Percentiles rank a stretch among this genome's conserved stretches.
phyloP scores from a whole-genome alignment of 2,888 invertebrate species.

The Himalopsyche kuldschensis region DNA sequence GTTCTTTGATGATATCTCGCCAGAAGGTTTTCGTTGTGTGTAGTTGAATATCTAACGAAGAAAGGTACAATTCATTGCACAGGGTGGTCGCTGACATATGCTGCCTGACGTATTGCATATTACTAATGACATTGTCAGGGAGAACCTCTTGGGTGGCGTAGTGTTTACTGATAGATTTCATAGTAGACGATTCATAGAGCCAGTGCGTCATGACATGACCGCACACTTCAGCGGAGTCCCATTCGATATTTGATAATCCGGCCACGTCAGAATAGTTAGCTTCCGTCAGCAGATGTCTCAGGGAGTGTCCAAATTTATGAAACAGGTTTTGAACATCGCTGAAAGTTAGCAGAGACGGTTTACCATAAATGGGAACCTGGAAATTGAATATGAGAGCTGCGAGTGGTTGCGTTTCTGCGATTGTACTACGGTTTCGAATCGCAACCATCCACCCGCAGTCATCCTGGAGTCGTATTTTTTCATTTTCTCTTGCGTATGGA shows the following conservation, averaged over 20 bases:
- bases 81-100: conserved; percentile 81
- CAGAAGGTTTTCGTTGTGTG: conserved; percentile 79
- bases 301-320: conserved; percentile 81
- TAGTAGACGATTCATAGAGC: conserved; percentile 66
- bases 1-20: conserved; percentile 73
- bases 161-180: conserved; percentile 72
- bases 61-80: conserved; percentile 78
- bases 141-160: conserved; percentile 72
- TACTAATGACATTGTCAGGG: conserved; percentile 65
- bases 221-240: conserved; percentile 88
- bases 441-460: conserved; percentile 77
- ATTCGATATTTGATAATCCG: conserved; percentile 86
- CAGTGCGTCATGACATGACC: conserved; percentile 83
- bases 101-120: conserved; percentile 64
- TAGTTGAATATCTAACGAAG: conserved; percentile 80
- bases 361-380: conserved; percentile 62
- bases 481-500: conserved; percentile 70
- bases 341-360: conserved; percentile 73
- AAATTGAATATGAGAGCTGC: conserved; percentile 86
- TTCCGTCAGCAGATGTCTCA: conserved; percentile 84
- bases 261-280: conserved; percentile 82
- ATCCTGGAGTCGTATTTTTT: conserved; percentile 63
- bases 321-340: conserved; percentile 77
- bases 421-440: conserved; percentile 71
- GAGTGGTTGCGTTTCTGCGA: conserved; percentile 69